Evolutionary conservation across 2,888 invertebrate genomes (phyloP), one percentile per base, ranked within the genome.

Genomic region (Andrena minutula): DNA sequence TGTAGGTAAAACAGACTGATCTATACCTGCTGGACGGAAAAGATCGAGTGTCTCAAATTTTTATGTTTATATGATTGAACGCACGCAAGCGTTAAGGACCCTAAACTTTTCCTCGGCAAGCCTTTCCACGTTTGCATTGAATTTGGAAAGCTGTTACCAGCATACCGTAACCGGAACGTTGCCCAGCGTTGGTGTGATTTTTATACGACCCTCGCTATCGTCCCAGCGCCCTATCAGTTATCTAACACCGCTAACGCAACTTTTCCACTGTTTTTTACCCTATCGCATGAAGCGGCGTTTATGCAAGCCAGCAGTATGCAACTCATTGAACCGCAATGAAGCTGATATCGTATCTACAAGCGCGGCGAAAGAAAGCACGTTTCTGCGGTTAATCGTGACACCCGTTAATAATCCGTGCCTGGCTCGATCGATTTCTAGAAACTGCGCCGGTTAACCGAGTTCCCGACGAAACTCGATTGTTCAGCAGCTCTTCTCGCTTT

Each of bases 301-400:
- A 64, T 64, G n/a, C 32, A 23, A 16, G 16, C 16, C 41, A 4
- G 41, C 41, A 16, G 16, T 47, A n/a, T 32, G 7, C 30, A 8
- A 53, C 6, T 41, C 12, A 20, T 47, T 2, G 61, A 68, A 68
- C 68, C 30, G 74, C 41, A 60, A 61, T 26, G 53, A 23, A 75
- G 26, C 7, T 20, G 69, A 70, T 76, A 63, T 60, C 49, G 20
- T 76, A 41, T 65, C 58, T 7, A 10, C 5, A 4, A 30, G 35
- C 5, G 10, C 10, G n/a, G 30, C 3, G 2, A 10, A 60, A 60
- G 30, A 66, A 60, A 30, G 6, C 20, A 28, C 23, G 32, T 20
- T 47, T 47, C 20, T 12, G 10, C 8, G 16, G 53, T 75, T 63
- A 20, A 23, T 41, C 26, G 12, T 1, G 12, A 6, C 20, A 5